These are phyloP conservation scores for Trissolcus brochymenae DNA, from an alignment of 2,888 invertebrate genomes.

Conservation along the genomic window DNA sequence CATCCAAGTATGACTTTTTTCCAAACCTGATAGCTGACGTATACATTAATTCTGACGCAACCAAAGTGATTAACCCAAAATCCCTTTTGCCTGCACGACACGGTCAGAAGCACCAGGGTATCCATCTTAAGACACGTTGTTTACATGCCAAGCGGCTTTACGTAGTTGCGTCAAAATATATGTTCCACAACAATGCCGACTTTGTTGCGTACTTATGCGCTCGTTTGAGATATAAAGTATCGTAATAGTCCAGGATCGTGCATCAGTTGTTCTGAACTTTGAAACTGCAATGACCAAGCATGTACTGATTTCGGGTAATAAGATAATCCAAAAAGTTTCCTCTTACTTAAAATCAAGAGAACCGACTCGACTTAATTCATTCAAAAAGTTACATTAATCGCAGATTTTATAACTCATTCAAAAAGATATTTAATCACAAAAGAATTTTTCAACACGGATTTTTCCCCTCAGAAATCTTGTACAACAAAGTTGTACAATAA, in stretches of 20 bases:
- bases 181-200: conserved; percentile 47
- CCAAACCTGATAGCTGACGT: too few species aligned
- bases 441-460: neutral
- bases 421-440: neutral
- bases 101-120: conserved; percentile 28
- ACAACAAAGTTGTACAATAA: neutral
- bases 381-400: conserved; percentile 15
- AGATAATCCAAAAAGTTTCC: conserved; percentile 32
- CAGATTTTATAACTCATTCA: conserved; percentile 8
- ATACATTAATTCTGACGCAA: conserved; percentile 17
- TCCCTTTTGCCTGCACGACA: conserved; percentile 39
- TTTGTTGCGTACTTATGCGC: conserved; percentile 37
- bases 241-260: conserved; percentile 29
- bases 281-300: conserved; percentile 28
- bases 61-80: conserved; percentile 47
- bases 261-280: conserved; percentile 43
- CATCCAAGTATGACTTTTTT: too few species aligned
- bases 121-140: conserved; percentile 48
- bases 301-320: conserved; percentile 40
- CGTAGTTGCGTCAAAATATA: conserved; percentile 45
- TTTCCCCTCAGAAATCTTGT: neutral
- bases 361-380: conserved; percentile 30
- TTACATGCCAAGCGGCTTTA: conserved; percentile 47
- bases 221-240: conserved; percentile 36
- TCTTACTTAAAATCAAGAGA: conserved; percentile 4